These are phyloP conservation scores for Sphaeramia orbicularis DNA, from an alignment of 2,797 vertebrate genomes.

Conservation along the genomic window DNA sequence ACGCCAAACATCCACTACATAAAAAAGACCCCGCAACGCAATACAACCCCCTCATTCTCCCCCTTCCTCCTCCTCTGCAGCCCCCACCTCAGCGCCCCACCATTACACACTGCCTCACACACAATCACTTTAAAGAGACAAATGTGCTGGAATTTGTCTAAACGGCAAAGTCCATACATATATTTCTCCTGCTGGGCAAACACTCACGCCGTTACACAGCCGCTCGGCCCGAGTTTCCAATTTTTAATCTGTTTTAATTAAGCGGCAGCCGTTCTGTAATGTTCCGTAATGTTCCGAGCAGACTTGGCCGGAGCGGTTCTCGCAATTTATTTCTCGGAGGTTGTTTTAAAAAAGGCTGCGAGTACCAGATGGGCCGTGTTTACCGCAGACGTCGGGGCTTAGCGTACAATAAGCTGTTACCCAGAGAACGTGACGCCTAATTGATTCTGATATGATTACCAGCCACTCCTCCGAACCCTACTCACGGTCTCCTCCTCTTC, in stretches of 20 bases:
- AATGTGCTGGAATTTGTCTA: conserved; percentile 7
- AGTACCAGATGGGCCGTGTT: conserved; percentile 31
- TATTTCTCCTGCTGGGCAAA: background rate
- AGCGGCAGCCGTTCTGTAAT: conserved; percentile 31
- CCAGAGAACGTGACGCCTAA: background rate
- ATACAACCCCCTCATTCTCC: background rate
- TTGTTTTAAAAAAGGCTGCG: conserved; percentile 25
- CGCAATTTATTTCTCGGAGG: conserved; percentile 21
- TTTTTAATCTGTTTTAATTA: conserved; percentile 41
- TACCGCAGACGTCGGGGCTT: conserved; percentile 13
- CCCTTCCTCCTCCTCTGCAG: conserved; percentile 1
- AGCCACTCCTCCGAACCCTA: conserved; percentile 13
- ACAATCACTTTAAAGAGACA: conserved; percentile 18
- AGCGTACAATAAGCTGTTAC: background rate
- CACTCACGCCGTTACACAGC: conserved; percentile 23
- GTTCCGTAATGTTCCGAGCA: conserved; percentile 13
- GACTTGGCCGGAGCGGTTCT: conserved; percentile 28
- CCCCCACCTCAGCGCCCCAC: conserved; percentile 27
- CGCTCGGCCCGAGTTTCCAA: conserved; percentile 5
- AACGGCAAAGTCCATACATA: conserved; percentile 2
- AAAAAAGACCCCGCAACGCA: conserved; percentile 42
- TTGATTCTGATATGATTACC: conserved; percentile 14
- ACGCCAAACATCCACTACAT: conserved; percentile 68
- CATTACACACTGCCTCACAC: conserved; percentile 43
- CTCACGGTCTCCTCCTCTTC: background rate